Conservation (phyloP, 2,797 vertebrate species). For the Falco berigora region DNA sequence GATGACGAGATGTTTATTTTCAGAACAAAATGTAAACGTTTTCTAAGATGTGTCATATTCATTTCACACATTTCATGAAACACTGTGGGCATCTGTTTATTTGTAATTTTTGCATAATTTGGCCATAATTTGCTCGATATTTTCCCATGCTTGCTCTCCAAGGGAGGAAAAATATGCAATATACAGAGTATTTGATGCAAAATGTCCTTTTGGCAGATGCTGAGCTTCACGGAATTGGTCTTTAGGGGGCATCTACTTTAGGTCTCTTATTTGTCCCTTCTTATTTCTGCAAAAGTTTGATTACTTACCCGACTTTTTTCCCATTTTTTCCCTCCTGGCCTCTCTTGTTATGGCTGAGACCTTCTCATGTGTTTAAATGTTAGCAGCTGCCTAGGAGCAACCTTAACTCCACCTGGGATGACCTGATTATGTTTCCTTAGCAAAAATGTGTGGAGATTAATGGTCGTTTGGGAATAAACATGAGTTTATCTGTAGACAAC, state of each 20-base stretch:
- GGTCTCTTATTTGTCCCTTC: background rate
- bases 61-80: constrained; percentile 50
- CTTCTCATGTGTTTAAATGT: background rate
- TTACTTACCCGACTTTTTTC: background rate
- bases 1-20: constrained; percentile 53
- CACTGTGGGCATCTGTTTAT: constrained; percentile 58
- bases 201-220: background rate
- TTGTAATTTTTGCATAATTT: constrained; percentile 57
- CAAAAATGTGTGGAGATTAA: background rate
- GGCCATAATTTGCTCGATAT: constrained; percentile 13
- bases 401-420: background rate
- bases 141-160: background rate
- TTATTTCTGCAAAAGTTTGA: background rate
- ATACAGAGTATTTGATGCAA: background rate
- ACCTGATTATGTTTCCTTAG: background rate
- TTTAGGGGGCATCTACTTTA: background rate
- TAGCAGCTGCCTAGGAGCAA: background rate
- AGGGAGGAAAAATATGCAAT: background rate
- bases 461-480: background rate
- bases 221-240: background rate
- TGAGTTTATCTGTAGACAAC: background rate
- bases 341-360: background rate
- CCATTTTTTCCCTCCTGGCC: background rate
- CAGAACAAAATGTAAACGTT: constrained; percentile 54
- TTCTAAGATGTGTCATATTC: constrained; percentile 42